Percentiles rank a stretch among this genome's conserved stretches.
Evolutionary conservation across 2,113 vertebrate species (phyloP).

Genomic region (Upupa epops): DNA sequence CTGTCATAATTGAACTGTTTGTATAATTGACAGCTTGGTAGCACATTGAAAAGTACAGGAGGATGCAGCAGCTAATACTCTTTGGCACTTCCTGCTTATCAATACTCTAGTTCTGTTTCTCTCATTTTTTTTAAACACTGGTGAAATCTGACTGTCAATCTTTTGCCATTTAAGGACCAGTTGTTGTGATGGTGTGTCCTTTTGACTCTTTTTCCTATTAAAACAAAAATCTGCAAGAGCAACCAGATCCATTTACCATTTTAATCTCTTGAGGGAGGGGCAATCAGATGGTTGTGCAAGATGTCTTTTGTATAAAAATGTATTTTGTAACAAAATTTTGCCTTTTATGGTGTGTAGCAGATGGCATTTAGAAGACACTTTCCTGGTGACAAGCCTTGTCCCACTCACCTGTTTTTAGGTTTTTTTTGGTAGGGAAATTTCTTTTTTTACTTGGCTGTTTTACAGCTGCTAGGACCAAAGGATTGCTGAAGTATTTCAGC

Average conservation of each 20-base stretch:
- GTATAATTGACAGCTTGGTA: constrained; percentile 31
- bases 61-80: constrained; percentile 6
- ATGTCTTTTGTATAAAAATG: constrained; percentile 77
- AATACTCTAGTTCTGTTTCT: constrained; percentile 44
- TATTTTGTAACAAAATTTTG: constrained; percentile 75
- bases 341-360: constrained; percentile 68
- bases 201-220: constrained; percentile 38
- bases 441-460: constrained; percentile 67
- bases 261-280: constrained; percentile 60
- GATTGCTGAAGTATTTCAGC: constrained; percentile 67
- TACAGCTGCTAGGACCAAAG: constrained; percentile 79
- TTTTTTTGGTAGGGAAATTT: constrained; percentile 26
- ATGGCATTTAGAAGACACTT: constrained; percentile 54
- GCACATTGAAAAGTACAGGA: constrained; percentile 29
- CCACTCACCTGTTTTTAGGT: not conserved
- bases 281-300: constrained; percentile 71
- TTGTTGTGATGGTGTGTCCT: constrained; percentile 51
- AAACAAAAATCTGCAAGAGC: constrained; percentile 16
- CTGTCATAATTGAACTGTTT: constrained; percentile 19
- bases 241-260: constrained; percentile 48
- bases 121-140: constrained; percentile 62
- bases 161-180: constrained; percentile 55
- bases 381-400: constrained; percentile 33
- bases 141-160: constrained; percentile 44
- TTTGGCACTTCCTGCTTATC: constrained; percentile 6